Percentiles rank a stretch among this genome's conserved stretches.
Conservation (phyloP, 1,140 invertebrate genomes). For the Drosophila ercepeae region DNA sequence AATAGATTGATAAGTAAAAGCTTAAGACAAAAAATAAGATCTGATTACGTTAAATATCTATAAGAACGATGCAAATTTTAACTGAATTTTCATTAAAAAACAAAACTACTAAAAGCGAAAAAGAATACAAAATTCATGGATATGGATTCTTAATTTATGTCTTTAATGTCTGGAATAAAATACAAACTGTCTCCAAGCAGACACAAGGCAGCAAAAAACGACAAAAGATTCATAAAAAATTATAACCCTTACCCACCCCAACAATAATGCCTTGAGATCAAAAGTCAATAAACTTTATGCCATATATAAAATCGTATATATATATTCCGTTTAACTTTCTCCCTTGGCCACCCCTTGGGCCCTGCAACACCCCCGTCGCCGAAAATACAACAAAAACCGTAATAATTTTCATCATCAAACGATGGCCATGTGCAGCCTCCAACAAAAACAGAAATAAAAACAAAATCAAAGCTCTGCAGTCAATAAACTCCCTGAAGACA, state of each 20-base stretch:
- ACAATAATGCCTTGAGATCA: slow-evolving; percentile 81
- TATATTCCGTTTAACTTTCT: slow-evolving; percentile 62
- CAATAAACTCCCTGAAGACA: slow-evolving; percentile 50
- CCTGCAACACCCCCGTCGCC: not conserved
- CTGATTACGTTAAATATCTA: too few relatives aligned
- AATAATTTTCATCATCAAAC: slow-evolving; percentile 43
- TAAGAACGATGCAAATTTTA: too few relatives aligned
- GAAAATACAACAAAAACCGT: slow-evolving; percentile 1
- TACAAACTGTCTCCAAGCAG: too few relatives aligned
- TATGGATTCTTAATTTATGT: too few relatives aligned
- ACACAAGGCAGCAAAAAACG: slow-evolving; percentile 8
- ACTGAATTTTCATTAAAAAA: too few relatives aligned
- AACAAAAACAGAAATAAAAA: too few relatives aligned
- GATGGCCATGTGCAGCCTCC: slow-evolving; percentile 2
- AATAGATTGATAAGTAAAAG: too few relatives aligned
- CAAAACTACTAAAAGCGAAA: too few relatives aligned
- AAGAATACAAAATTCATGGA: too few relatives aligned
- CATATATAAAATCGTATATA: not conserved
- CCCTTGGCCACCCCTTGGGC: slow-evolving; percentile 37
- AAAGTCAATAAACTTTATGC: slow-evolving; percentile 78
- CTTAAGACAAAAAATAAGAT: too few relatives aligned
- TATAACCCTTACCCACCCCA: slow-evolving; percentile 79
- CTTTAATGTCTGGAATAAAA: too few relatives aligned
- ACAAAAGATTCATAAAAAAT: not conserved
- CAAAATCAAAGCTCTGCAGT: slow-evolving; percentile 33